Conservation (phyloP, 2,888 invertebrate species). For the Entomobrya multifasciata region DNA sequence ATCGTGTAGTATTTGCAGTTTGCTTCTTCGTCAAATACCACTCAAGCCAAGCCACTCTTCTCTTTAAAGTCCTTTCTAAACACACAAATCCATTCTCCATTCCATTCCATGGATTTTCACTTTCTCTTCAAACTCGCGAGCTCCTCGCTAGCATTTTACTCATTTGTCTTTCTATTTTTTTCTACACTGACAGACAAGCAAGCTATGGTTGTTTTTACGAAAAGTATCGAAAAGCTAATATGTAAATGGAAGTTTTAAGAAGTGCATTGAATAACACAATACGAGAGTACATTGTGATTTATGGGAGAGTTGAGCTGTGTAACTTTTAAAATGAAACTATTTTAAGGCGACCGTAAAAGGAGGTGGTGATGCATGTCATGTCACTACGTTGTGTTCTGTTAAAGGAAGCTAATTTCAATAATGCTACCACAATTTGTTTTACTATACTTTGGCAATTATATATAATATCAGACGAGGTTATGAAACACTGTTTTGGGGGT, state of each 20-base stretch:
- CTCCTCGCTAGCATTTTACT: conserved; percentile 9
- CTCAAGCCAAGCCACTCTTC: too few species aligned
- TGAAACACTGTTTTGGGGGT: conserved; percentile 1
- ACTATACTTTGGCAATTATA: too few species aligned
- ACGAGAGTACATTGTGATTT: too few species aligned
- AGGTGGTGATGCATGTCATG: neutral
- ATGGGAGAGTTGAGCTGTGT: too few species aligned
- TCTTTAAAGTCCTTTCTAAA: too few species aligned
- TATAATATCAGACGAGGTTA: too few species aligned
- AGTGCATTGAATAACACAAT: too few species aligned
- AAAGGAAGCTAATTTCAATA: conserved; percentile 58
- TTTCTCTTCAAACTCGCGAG: too few species aligned
- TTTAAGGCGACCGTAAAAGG: too few species aligned
- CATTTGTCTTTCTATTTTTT: conserved; percentile 59
- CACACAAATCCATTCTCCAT: too few species aligned
- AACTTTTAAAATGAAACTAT: conserved; percentile 14
- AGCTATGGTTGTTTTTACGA: too few species aligned
- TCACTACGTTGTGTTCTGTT: neutral
- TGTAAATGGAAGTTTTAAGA: too few species aligned
- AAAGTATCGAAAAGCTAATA: conserved; percentile 3
- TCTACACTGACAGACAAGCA: conserved; percentile 21
- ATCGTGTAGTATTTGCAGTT: neutral
- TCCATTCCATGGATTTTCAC: neutral
- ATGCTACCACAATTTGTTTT: conserved; percentile 4
- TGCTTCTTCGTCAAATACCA: neutral